Evolutionary conservation across 2,797 vertebrate genomes (phyloP).

Genomic region (Decapterus maruadsi): DNA sequence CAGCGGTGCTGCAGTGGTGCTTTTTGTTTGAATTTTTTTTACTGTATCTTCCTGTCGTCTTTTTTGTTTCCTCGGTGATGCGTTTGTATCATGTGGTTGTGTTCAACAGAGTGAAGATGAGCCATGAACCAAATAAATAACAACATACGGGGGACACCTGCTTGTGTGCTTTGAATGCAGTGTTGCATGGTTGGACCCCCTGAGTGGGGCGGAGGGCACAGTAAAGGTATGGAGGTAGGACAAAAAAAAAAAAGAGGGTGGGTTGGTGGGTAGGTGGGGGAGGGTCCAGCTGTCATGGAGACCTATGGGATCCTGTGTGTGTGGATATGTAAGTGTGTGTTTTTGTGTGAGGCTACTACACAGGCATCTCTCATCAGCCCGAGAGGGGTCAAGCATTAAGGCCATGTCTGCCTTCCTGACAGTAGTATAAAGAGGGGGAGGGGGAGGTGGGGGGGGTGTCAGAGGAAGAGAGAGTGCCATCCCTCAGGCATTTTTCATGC

Average conservation of each 20-base stretch:
- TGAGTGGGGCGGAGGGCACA: neutral
- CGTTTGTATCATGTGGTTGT: constrained; percentile 26
- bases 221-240: constrained; percentile 13
- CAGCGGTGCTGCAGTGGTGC: constrained; percentile 64
- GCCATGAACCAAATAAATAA: constrained; percentile 40
- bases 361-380: constrained; percentile 58
- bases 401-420: constrained; percentile 53
- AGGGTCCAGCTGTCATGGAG: constrained; percentile 63
- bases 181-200: constrained; percentile 47
- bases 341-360: constrained; percentile 30
- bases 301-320: constrained; percentile 50
- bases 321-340: constrained; percentile 42
- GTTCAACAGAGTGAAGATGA: constrained; percentile 10
- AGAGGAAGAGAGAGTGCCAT: constrained; percentile 26
- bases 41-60: constrained; percentile 10
- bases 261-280: neutral
- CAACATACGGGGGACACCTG: constrained; percentile 18
- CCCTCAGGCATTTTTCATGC: constrained; percentile 79
- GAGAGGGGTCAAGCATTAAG: constrained; percentile 71
- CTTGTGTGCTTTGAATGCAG: constrained; percentile 38
- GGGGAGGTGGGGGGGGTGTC: constrained; percentile 25
- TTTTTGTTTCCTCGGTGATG: neutral
- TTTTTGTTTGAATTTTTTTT: constrained; percentile 34
- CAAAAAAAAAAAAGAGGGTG: neutral
- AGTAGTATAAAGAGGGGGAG: constrained; percentile 49